Conservation (phyloP, 2,888 invertebrate genomes). For the Ceratothoa steindachneri region DNA sequence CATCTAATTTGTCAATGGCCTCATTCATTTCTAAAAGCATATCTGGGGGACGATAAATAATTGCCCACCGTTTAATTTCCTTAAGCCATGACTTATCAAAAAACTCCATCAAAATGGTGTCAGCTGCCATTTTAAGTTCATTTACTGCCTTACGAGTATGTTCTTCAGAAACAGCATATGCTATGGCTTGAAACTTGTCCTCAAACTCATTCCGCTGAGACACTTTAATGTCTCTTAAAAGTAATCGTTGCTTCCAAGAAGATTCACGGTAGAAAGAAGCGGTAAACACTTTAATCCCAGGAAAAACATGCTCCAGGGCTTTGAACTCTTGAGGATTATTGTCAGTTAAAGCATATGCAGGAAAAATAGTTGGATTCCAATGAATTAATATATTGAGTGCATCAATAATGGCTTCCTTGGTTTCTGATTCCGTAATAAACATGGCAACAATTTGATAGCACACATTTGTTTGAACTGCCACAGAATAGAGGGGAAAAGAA, state of each 20-base stretch:
- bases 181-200: background rate
- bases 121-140: background rate
- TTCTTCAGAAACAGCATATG: background rate
- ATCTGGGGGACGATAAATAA: background rate
- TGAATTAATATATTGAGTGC: background rate
- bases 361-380: conserved; percentile 4
- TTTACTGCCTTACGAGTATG: background rate
- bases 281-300: background rate
- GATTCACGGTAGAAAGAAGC: background rate
- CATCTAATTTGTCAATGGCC: background rate
- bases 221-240: background rate
- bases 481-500: background rate
- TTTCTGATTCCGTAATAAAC: background rate
- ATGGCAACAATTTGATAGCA: background rate
- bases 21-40: conserved; percentile 1
- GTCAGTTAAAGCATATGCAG: background rate
- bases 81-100: conserved; percentile 1
- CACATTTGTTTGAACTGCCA: background rate
- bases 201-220: background rate
- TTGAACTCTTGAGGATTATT: background rate
- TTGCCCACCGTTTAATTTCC: background rate
- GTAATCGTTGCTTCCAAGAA: background rate
- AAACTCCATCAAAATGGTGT: background rate
- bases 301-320: background rate
- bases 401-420: background rate